These are phyloP conservation scores for Heloderma charlesbogerti DNA, from an alignment of 2,113 vertebrate species.

Conservation along the genomic window DNA sequence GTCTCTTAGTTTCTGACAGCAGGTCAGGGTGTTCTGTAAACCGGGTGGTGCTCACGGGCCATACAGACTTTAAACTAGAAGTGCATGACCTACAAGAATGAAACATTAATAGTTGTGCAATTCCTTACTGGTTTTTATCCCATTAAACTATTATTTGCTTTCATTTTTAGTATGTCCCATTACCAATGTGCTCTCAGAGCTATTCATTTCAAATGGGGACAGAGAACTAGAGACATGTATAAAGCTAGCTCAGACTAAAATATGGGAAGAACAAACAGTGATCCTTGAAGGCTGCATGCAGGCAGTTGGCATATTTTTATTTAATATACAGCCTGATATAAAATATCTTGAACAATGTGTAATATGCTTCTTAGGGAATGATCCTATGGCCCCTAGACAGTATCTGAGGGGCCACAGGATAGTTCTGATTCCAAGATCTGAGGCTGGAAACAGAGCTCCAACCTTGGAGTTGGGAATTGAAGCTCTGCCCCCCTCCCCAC, in stretches of 20 bases:
- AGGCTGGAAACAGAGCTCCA: too few relatives aligned
- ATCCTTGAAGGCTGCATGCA: background rate
- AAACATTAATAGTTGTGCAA: conserved; percentile 65
- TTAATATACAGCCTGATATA: background rate
- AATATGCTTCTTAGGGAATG: conserved; percentile 15
- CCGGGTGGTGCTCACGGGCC: conserved; percentile 80
- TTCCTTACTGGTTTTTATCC: conserved; percentile 34
- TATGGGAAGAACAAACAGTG: background rate
- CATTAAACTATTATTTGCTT: conserved; percentile 3
- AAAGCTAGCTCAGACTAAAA: background rate
- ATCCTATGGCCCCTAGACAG: too few relatives aligned
- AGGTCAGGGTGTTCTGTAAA: conserved; percentile 80
- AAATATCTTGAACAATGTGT: background rate
- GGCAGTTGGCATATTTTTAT: background rate
- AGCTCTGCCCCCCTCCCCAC: too few relatives aligned
- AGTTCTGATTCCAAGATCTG: too few relatives aligned
- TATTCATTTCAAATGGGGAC: background rate
- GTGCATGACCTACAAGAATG: conserved; percentile 80
- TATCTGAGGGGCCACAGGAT: too few relatives aligned
- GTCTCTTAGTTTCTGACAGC: conserved; percentile 79
- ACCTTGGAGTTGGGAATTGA: too few relatives aligned
- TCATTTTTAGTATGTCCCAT: background rate
- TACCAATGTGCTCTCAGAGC: background rate
- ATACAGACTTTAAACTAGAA: conserved; percentile 80
- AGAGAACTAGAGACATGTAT: background rate